phyloP scores from a whole-genome alignment of 92 coral and sea anemone species.

The Palythoa heliodiscus region DNA sequence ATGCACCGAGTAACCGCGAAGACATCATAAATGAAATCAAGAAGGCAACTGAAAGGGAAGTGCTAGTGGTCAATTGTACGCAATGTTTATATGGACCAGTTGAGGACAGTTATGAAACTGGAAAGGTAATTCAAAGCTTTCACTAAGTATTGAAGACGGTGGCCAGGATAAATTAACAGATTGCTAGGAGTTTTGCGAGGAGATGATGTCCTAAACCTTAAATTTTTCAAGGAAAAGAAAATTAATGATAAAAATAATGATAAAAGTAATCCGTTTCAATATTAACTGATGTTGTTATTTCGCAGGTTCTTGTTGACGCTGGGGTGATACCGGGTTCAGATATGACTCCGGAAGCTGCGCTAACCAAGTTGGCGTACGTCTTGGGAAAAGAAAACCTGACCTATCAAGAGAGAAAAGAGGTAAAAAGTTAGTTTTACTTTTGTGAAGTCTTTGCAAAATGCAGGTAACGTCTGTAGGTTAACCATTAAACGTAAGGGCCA shows the following conservation, averaged over 20 bases:
- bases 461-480: too few species aligned
- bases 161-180: too few species aligned
- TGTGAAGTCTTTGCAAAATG: too few species aligned
- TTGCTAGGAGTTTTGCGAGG: neutral
- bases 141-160: too few species aligned
- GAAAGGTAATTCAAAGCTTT: slow-evolving; percentile 64
- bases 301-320: slow-evolving; percentile 77
- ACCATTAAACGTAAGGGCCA: too few species aligned
- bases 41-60: slow-evolving; percentile 83
- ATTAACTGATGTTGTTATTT: too few species aligned
- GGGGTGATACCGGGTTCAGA: slow-evolving; percentile 97
- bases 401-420: slow-evolving; percentile 74
- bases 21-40: slow-evolving; percentile 77
- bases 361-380: slow-evolving; percentile 91
- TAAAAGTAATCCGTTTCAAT: too few species aligned
- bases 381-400: slow-evolving; percentile 68
- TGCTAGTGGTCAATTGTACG: slow-evolving; percentile 91
- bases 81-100: slow-evolving; percentile 95
- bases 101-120: slow-evolving; percentile 89
- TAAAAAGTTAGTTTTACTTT: neutral
- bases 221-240: too few species aligned
- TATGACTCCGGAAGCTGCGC: slow-evolving; percentile 98
- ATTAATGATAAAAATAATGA: too few species aligned
- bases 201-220: too few species aligned
- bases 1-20: slow-evolving; percentile 90